Conservation (phyloP, 2,888 invertebrate species). For the Eristalis intricaria region DNA sequence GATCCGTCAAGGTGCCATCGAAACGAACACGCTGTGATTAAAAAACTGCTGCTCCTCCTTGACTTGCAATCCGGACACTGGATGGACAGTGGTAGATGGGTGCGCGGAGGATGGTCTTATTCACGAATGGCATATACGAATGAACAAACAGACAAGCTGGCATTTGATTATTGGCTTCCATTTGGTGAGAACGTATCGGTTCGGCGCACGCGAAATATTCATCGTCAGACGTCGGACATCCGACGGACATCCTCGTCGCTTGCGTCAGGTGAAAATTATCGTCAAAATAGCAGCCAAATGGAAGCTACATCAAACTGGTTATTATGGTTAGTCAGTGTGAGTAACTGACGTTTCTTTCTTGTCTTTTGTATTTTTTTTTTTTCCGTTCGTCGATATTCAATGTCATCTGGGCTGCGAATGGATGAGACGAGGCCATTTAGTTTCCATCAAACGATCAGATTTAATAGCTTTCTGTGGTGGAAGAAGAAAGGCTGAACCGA, state of each 20-base stretch:
- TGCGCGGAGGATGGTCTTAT: conserved; percentile 64
- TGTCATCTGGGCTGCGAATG: conserved; percentile 1
- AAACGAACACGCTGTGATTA: conserved; percentile 75
- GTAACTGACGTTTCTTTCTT: conserved; percentile 33
- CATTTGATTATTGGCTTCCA: conserved; percentile 82
- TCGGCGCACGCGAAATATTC: conserved; percentile 68
- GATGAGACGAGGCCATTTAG: neutral
- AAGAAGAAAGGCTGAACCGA: neutral
- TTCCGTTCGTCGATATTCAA: neutral
- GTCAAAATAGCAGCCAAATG: conserved; percentile 67
- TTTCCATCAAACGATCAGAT: conserved; percentile 1
- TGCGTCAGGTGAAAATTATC: conserved; percentile 65
- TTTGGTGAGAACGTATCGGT: conserved; percentile 73
- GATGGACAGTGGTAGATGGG: conserved; percentile 48
- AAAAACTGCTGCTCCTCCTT: conserved; percentile 72
- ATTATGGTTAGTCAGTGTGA: conserved; percentile 41
- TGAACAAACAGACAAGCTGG: conserved; percentile 75
- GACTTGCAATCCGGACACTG: neutral
- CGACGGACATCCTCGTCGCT: conserved; percentile 18
- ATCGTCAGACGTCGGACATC: conserved; percentile 31
- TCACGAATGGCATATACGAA: conserved; percentile 69
- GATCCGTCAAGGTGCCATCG: conserved; percentile 75
- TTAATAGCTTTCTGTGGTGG: conserved; percentile 8
- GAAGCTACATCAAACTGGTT: conserved; percentile 62
- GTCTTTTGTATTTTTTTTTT: neutral